phyloP scores from a whole-genome alignment of 2,113 vertebrate species.

The Entomyzon cyanotis region DNA sequence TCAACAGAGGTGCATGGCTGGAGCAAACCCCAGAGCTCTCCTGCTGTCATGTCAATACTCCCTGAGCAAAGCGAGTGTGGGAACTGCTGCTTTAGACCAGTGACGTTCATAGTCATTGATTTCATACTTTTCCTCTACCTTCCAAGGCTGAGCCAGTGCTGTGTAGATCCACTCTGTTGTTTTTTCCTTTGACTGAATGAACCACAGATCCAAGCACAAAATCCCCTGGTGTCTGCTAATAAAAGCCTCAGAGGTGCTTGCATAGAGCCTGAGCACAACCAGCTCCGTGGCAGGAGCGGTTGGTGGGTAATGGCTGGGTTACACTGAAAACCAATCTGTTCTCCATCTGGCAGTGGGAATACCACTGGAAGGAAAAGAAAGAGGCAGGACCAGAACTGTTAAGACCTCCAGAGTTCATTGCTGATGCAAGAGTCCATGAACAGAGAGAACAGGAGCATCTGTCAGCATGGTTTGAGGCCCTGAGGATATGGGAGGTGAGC shows the following conservation, averaged over 20 bases:
- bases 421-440: neutral
- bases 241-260: neutral
- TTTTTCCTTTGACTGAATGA: neutral
- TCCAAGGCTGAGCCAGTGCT: neutral
- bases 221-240: neutral
- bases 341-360: neutral
- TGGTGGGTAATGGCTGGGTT: neutral
- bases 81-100: neutral
- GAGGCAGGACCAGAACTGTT: neutral
- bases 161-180: neutral
- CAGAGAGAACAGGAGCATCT: neutral
- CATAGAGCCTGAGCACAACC: neutral
- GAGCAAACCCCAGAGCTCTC: neutral
- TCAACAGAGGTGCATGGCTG: fast-evolving
- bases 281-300: neutral
- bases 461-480: neutral
- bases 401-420: neutral
- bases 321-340: neutral
- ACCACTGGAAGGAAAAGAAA: neutral
- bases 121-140: neutral
- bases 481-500: neutral
- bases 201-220: neutral
- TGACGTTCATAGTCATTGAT: neutral
- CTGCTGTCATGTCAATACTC: neutral
- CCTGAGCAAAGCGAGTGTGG: neutral